Evolutionary conservation across 2,113 vertebrate genomes (phyloP), one percentile per base, ranked within the genome.

Genomic region (Oreotrochilus melanogaster): DNA sequence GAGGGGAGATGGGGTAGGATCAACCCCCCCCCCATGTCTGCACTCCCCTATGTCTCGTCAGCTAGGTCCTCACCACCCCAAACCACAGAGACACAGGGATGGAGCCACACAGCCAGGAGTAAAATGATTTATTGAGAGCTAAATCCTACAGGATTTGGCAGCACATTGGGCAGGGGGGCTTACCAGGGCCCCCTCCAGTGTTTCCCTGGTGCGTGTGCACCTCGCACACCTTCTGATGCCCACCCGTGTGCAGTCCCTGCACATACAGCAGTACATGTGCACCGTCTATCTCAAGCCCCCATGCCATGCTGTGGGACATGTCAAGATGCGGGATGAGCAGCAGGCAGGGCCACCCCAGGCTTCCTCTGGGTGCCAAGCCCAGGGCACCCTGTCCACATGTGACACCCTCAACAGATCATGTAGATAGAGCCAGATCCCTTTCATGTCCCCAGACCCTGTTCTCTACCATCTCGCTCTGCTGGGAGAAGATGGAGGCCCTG

Each of bases 301-400:
- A 1, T 51, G 39, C 43, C 65, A 53, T 1, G 2, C 0, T 0
- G 30, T 5, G 6, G 35, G 58, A 53, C 69, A 9, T 0, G 0
- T 15, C 1, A 3, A 60, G 24, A 39, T 51, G 30, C 17, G 13
- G 35, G 43, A 35, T 62, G 51, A 37, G 51, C 51, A 78, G 67
- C 54, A 71, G 64, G 42, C 14, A 86, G 64, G 64, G 50, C 28
- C 47, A 42, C 18, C 11, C 30, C 58, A 61, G 30, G 18, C 7
- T 81, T 25, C 8, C 3, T 14, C 9, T 73, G 39, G 11, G 12
- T 39, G 76, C 22, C 42, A 54, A 65, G 51, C 37, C 18, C 54
- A 62, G 56, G 21, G 24, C 25, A 54, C 6, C 7, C 15, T 0
- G 0, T 76, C 61, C 39, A 19, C 1, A 1, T 1, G 0, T 6